These are phyloP conservation scores for Scyliorhinus canicula DNA, from an alignment of 2,797 vertebrate species.

Conservation along the genomic window DNA sequence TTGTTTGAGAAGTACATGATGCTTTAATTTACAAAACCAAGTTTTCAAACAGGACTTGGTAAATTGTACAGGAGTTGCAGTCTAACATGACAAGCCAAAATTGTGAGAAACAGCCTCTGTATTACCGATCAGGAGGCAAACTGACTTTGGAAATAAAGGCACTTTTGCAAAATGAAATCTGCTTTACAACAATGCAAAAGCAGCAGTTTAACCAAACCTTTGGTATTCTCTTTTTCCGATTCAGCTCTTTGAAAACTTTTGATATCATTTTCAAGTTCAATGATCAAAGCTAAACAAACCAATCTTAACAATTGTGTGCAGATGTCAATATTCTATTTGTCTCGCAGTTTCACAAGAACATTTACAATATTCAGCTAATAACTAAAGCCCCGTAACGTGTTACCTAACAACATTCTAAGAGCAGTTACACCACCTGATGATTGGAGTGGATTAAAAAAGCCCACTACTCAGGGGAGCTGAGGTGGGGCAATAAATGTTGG, in stretches of 20 bases:
- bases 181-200: not conserved
- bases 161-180: too few relatives aligned
- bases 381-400: too few relatives aligned
- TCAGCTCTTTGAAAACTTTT: not conserved
- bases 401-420: too few relatives aligned
- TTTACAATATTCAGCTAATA: too few relatives aligned
- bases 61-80: not conserved
- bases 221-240: not conserved
- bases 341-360: not conserved
- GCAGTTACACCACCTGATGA: too few relatives aligned
- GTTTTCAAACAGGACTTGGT: not conserved
- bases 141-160: too few relatives aligned
- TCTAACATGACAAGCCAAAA: too few relatives aligned
- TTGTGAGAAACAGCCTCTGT: not conserved
- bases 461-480: too few relatives aligned
- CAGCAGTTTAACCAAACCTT: not conserved
- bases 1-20: not conserved
- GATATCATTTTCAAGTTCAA: too few relatives aligned
- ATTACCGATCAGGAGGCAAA: not conserved
- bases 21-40: not conserved
- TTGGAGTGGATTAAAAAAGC: too few relatives aligned
- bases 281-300: too few relatives aligned
- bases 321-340: not conserved
- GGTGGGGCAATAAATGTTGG: not conserved
- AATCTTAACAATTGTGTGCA: too few relatives aligned